Evolutionary conservation across 2,113 vertebrate genomes (phyloP).

Genomic region (Phodopus roborovskii): DNA sequence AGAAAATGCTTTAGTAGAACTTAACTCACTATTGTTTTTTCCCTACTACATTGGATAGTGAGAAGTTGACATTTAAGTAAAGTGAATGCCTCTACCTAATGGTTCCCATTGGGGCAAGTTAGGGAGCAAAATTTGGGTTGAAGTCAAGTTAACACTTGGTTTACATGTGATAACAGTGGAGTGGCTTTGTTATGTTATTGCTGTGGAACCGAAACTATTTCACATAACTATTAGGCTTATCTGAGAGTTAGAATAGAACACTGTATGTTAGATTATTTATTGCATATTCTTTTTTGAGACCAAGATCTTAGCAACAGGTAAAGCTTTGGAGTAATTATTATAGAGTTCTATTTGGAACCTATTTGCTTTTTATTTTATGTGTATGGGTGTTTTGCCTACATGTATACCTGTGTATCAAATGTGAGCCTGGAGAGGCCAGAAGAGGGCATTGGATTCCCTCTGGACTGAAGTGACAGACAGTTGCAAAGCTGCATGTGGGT

Average conservation of each 20-base stretch:
- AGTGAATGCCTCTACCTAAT: not conserved
- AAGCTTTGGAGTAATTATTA: slow-evolving; percentile 21
- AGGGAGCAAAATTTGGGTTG: not conserved
- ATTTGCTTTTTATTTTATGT: not conserved
- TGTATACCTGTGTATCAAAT: not conserved
- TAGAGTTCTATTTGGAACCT: not conserved
- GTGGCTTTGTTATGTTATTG: not conserved
- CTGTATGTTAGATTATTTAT: slow-evolving; percentile 26
- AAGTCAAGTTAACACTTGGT: not conserved
- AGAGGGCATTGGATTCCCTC: not conserved
- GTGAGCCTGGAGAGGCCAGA: not conserved
- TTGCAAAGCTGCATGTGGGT: too few species aligned
- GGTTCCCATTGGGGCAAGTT: not conserved
- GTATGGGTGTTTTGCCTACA: not conserved
- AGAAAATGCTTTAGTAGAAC: not conserved
- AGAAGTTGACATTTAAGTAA: not conserved
- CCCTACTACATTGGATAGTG: not conserved
- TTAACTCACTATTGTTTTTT: not conserved
- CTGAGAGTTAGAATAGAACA: not conserved
- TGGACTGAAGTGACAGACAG: not conserved
- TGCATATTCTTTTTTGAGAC: slow-evolving; percentile 15
- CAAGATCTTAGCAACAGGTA: not conserved
- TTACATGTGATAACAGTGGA: not conserved
- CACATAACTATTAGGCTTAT: not conserved
- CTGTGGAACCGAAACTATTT: not conserved